A percentile compares a stretch with the other conserved stretches of the same genome.
phyloP scores from a whole-genome alignment of 2,797 vertebrate genomes.

The Menidia menidia region DNA sequence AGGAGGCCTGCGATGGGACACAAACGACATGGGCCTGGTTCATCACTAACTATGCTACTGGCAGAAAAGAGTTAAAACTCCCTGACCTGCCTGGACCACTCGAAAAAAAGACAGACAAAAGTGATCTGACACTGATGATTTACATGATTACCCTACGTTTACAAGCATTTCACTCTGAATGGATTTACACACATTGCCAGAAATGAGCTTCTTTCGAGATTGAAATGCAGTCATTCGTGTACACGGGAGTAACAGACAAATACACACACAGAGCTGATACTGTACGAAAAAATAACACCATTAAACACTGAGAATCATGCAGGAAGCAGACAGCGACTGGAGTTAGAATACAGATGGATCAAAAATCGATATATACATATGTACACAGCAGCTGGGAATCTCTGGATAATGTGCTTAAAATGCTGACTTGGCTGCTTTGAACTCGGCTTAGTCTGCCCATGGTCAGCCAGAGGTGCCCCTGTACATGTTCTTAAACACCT shows the following conservation, averaged over 20 bases:
- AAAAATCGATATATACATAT: constrained; percentile 69
- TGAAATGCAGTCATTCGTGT: constrained; percentile 67
- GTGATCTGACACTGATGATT: constrained; percentile 32
- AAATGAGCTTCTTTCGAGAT: constrained; percentile 54
- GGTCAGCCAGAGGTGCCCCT: constrained; percentile 65
- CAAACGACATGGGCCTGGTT: constrained; percentile 86
- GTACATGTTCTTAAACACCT: constrained; percentile 53
- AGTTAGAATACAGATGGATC: constrained; percentile 75
- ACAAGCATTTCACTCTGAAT: constrained; percentile 62
- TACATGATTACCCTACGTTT: constrained; percentile 41
- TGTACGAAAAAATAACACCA: constrained; percentile 63
- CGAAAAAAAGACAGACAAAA: constrained; percentile 33
- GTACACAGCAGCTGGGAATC: constrained; percentile 69
- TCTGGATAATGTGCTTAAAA: constrained; percentile 71
- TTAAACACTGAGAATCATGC: constrained; percentile 74
- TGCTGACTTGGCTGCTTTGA: constrained; percentile 69
- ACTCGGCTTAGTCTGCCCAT: constrained; percentile 53
- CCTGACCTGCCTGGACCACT: constrained; percentile 61
- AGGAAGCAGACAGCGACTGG: constrained; percentile 73
- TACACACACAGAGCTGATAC: constrained; percentile 63
- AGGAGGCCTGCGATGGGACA: constrained; percentile 89
- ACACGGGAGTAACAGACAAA: constrained; percentile 67
- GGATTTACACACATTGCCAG: constrained; percentile 58
- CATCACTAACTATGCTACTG: constrained; percentile 75
- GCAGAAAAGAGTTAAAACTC: constrained; percentile 58